Conservation (phyloP, 30 jellyfish, hydroid and myxozoan genomes). For the Chrysaora quinquecirrha region DNA sequence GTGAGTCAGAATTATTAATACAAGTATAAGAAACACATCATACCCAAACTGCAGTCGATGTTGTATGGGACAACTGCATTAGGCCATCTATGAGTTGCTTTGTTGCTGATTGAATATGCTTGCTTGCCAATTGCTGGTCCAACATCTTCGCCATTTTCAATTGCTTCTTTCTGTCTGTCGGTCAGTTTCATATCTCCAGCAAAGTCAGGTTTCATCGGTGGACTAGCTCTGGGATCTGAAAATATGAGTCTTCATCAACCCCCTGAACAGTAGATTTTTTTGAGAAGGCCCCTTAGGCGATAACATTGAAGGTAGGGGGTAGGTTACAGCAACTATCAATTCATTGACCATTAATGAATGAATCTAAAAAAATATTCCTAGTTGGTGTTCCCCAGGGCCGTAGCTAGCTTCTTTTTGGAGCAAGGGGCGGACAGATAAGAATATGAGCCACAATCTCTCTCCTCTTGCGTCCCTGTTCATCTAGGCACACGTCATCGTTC, state of each 20-base stretch:
- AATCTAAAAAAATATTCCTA: too few species aligned
- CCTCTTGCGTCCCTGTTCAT: too few species aligned
- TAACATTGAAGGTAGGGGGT: too few species aligned
- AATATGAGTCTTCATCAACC: too few species aligned
- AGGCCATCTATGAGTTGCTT: slow-evolving; percentile 83
- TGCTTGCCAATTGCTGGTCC: slow-evolving; percentile 35
- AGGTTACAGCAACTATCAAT: too few species aligned
- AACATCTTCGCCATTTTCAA: slow-evolving; percentile 75
- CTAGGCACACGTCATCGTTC: too few species aligned
- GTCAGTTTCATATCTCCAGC: slow-evolving; percentile 73
- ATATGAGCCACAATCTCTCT: too few species aligned
- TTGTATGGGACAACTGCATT: slow-evolving; percentile 89
- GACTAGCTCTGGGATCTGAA: slow-evolving; percentile 56
- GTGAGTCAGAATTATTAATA: too few species aligned
- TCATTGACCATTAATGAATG: too few species aligned
- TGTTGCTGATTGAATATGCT: slow-evolving; percentile 77
- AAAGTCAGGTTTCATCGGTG: slow-evolving; percentile 32
- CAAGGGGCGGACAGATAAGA: too few species aligned
- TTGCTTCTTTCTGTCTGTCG: slow-evolving; percentile 72
- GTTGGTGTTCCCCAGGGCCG: too few species aligned
- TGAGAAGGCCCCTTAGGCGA: neutral
- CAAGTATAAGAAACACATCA: neutral
- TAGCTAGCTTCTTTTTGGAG: too few species aligned
- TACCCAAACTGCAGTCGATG: slow-evolving; percentile 88
- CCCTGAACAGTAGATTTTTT: neutral